Percentiles rank a stretch among this genome's conserved stretches.
Conservation (phyloP, 2,888 invertebrate genomes). For the Synergus umbraculus region DNA sequence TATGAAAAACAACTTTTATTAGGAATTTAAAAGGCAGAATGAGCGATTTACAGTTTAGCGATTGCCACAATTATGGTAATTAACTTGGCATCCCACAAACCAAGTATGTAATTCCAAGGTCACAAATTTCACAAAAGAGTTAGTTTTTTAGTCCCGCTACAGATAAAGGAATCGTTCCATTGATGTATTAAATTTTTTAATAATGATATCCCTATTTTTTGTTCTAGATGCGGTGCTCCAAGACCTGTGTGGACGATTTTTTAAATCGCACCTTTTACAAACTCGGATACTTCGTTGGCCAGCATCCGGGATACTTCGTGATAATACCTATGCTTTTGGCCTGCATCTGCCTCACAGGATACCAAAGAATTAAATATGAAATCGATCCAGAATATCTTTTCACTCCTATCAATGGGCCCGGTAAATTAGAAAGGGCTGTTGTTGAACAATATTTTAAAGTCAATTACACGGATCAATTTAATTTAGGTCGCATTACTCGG, state of each 20-base stretch:
- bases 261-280: constrained; percentile 90
- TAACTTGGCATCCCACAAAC: neutral
- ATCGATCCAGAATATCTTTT: constrained; percentile 96
- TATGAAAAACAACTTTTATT: neutral
- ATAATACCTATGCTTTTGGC: constrained; percentile 91
- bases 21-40: neutral
- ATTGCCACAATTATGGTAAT: neutral
- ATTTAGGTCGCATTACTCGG: constrained; percentile 91
- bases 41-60: neutral
- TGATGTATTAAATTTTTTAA: no score
- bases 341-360: constrained; percentile 90
- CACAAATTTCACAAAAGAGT: no score
- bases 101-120: neutral
- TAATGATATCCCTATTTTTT: constrained; percentile 47
- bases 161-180: no score
- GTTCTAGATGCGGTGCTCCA: constrained; percentile 85
- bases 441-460: constrained; percentile 92
- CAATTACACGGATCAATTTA: constrained; percentile 91
- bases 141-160: no score
- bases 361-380: constrained; percentile 91
- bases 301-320: constrained; percentile 92
- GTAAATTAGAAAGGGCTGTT: constrained; percentile 88
- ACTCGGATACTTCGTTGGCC: constrained; percentile 88
- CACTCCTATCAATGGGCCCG: constrained; percentile 92
- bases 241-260: constrained; percentile 88